Evolutionary conservation across 2,888 invertebrate genomes (phyloP).

Genomic region (Oligia fasciuncula): DNA sequence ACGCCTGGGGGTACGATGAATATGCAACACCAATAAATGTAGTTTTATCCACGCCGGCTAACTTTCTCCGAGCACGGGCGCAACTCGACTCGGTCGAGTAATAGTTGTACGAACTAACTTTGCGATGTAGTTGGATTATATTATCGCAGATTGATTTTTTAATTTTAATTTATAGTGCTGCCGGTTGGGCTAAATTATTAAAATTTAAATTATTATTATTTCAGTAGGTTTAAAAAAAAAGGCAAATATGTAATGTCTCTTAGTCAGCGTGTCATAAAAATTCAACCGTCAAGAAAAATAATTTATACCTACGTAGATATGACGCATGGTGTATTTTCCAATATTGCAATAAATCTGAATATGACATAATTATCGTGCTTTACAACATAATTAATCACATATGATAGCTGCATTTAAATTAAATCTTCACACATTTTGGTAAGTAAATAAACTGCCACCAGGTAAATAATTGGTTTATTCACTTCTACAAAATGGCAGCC

Average conservation of each 20-base stretch:
- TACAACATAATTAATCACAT: neutral
- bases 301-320: constrained; percentile 1
- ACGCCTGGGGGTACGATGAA: constrained; percentile 85
- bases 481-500: constrained; percentile 1
- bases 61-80: constrained; percentile 81
- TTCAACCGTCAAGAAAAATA: neutral
- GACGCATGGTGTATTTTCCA: constrained; percentile 5
- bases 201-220: neutral
- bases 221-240: neutral
- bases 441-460: neutral
- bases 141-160: constrained; percentile 71
- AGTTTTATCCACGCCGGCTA: constrained; percentile 84
- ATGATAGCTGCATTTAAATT: constrained; percentile 2
- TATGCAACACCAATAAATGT: constrained; percentile 89
- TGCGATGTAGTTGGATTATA: constrained; percentile 69
- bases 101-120: constrained; percentile 70
- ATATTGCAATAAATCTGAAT: constrained; percentile 27
- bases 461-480: neutral
- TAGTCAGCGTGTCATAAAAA: neutral
- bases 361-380: constrained; percentile 15
- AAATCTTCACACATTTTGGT: constrained; percentile 12
- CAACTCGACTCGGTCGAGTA: constrained; percentile 69
- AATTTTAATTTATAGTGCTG: constrained; percentile 49
- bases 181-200: neutral
- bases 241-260: neutral